These are phyloP conservation scores for Aphelinus certus DNA, from an alignment of 1,140 invertebrate genomes.

Conservation along the genomic window DNA sequence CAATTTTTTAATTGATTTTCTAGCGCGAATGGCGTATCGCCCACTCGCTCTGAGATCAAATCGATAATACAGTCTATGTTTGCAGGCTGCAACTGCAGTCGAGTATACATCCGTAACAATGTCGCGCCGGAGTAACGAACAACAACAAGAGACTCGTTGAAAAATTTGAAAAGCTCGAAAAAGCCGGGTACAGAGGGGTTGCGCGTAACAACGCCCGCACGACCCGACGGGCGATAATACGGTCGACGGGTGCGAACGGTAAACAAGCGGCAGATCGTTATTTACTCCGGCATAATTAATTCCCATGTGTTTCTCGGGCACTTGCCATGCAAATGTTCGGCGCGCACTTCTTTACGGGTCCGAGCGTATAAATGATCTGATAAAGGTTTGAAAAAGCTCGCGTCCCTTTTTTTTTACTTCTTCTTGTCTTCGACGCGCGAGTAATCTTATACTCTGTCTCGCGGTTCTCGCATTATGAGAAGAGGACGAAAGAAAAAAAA, in stretches of 20 bases:
- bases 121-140: not conserved
- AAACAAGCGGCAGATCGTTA: slow-evolving; percentile 48
- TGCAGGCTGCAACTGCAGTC: too few relatives aligned
- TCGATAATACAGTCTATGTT: too few relatives aligned
- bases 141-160: not conserved
- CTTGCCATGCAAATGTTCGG: slow-evolving; percentile 55
- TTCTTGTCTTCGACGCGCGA: not conserved
- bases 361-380: slow-evolving; percentile 58
- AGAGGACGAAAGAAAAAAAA: slow-evolving; percentile 10
- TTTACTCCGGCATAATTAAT: slow-evolving; percentile 58
- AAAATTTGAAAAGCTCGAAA: slow-evolving; percentile 1
- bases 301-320: slow-evolving; percentile 50
- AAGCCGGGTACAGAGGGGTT: slow-evolving; percentile 33
- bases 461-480: slow-evolving; percentile 21
- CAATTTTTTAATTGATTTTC: too few relatives aligned
- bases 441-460: slow-evolving; percentile 31
- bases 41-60: too few relatives aligned
- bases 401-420: not conserved
- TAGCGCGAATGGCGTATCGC: too few relatives aligned
- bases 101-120: not conserved
- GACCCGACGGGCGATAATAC: too few relatives aligned
- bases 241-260: slow-evolving; percentile 30
- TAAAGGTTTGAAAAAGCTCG: slow-evolving; percentile 51
- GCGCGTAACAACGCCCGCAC: not conserved
- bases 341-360: slow-evolving; percentile 53